Percentiles rank a stretch among this genome's conserved stretches.
These are phyloP conservation scores for Tipula lateralis DNA, from an alignment of 2,888 invertebrate genomes.

Conservation along the genomic window DNA sequence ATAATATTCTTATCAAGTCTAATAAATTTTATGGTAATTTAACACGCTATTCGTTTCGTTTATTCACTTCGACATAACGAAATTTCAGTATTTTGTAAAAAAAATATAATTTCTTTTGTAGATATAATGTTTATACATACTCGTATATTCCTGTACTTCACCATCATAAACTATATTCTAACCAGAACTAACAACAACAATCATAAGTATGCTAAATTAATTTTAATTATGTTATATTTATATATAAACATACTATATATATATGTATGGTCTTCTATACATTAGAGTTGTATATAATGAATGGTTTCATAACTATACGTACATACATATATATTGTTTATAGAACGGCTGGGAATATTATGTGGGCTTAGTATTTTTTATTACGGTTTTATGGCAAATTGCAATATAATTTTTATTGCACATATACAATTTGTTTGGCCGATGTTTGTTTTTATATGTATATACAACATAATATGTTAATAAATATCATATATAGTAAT, in stretches of 20 bases:
- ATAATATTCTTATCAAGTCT: conserved; percentile 1
- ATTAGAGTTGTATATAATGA: too few relatives aligned
- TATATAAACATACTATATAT: neutral
- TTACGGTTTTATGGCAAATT: neutral
- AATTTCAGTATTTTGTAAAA: neutral
- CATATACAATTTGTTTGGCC: neutral
- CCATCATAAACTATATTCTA: neutral
- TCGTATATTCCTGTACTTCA: neutral
- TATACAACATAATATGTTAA: neutral
- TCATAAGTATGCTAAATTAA: neutral
- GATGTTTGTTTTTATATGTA: neutral
- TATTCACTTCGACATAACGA: neutral
- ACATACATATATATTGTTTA: neutral
- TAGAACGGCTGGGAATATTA: neutral
- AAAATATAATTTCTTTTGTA: neutral
- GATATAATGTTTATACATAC: neutral
- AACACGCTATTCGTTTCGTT: conserved; percentile 1
- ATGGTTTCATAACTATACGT: neutral
- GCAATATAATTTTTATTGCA: conserved; percentile 11
- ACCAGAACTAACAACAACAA: neutral
- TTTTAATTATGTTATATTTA: conserved; percentile 3
- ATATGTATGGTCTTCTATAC: too few relatives aligned
- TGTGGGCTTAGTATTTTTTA: neutral
- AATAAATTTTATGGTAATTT: conserved; percentile 7
- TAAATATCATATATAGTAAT: neutral